A percentile compares a stretch with the other conserved stretches of the same genome.
These are phyloP conservation scores for Pseudomyrmex flavicornis DNA, from an alignment of 1,140 invertebrate genomes.

Conservation along the genomic window DNA sequence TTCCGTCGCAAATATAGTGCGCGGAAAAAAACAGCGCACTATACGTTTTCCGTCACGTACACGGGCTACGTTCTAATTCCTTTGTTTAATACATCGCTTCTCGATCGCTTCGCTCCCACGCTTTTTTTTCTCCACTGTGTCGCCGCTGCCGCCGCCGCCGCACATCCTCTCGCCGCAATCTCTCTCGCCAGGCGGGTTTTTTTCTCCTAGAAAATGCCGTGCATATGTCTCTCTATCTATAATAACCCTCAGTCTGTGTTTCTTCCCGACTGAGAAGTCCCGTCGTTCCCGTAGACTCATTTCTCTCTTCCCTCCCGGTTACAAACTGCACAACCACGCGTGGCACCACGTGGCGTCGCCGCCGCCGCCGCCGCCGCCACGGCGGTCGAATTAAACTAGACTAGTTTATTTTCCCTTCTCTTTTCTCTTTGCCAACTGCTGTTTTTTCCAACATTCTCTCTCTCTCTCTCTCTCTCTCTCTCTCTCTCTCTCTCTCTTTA, in stretches of 20 bases:
- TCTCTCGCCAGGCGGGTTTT: not conserved
- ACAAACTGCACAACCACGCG: not conserved
- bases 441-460: constrained; percentile 20
- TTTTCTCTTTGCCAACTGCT: not conserved
- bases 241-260: not conserved
- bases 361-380: constrained; percentile 15
- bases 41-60: constrained; percentile 29
- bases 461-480: constrained; percentile 1
- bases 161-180: not conserved
- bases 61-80: constrained; percentile 33
- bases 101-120: constrained; percentile 48
- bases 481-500: too few relatives aligned
- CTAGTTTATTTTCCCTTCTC: constrained; percentile 57
- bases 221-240: constrained; percentile 51
- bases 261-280: constrained; percentile 4
- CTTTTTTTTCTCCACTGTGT: constrained; percentile 28
- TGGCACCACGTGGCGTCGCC: constrained; percentile 61
- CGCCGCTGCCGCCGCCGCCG: not conserved
- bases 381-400: constrained; percentile 39
- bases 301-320: constrained; percentile 5
- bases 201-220: constrained; percentile 38
- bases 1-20: constrained; percentile 7
- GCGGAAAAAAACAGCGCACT: not conserved
- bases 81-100: constrained; percentile 45
- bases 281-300: constrained; percentile 59